phyloP scores from a whole-genome alignment of 2,113 vertebrate species.

The Chitala chitala region DNA sequence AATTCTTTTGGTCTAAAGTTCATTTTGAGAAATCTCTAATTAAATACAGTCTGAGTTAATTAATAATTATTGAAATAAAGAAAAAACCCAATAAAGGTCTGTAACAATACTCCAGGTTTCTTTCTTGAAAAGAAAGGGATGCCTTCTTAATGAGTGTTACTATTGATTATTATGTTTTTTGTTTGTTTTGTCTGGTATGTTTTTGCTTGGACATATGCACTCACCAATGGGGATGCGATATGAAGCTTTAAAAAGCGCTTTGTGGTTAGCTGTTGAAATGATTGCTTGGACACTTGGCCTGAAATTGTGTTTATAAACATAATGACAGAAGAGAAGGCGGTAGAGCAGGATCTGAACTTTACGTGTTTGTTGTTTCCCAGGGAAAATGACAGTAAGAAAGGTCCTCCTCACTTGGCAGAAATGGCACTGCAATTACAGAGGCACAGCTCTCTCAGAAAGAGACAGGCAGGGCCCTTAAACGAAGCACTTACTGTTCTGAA shows the following conservation, averaged over 20 bases:
- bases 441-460: slow-evolving; percentile 22
- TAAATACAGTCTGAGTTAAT: slow-evolving; percentile 31
- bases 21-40: slow-evolving; percentile 25
- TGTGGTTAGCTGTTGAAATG: slow-evolving; percentile 5
- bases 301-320: slow-evolving; percentile 53
- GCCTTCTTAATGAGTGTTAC: too few relatives aligned
- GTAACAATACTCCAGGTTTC: not conserved
- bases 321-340: slow-evolving; percentile 44
- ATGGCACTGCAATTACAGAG: slow-evolving; percentile 38
- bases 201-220: too few relatives aligned
- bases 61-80: slow-evolving; percentile 20
- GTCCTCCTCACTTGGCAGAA: slow-evolving; percentile 22
- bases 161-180: too few relatives aligned
- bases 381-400: slow-evolving; percentile 40
- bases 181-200: slow-evolving; percentile 41
- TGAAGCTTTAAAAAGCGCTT: too few relatives aligned
- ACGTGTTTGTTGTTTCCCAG: slow-evolving; percentile 35
- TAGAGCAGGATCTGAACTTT: slow-evolving; percentile 13
- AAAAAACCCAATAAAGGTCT: not conserved
- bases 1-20: slow-evolving; percentile 58
- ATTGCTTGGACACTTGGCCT: slow-evolving; percentile 48
- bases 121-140: slow-evolving; percentile 43
- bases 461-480: slow-evolving; percentile 20
- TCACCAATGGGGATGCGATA: too few relatives aligned
- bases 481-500: not conserved